These are phyloP conservation scores for Agrilus mali DNA, from an alignment of 2,888 invertebrate species.

Conservation along the genomic window DNA sequence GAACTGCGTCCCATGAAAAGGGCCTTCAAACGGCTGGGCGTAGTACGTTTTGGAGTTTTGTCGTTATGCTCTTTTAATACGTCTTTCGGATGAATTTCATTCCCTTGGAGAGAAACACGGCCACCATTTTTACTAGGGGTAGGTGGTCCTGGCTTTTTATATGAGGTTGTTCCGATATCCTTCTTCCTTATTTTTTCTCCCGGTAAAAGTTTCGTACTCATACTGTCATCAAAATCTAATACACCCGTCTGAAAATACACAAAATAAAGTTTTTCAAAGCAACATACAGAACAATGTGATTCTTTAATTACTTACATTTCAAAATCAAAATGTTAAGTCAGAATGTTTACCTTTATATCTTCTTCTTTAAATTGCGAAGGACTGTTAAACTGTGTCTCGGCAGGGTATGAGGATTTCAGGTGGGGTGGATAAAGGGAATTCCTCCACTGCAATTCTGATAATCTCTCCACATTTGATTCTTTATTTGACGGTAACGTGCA, in stretches of 20 bases:
- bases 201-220: slow-evolving; percentile 30
- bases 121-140: slow-evolving; percentile 73
- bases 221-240: slow-evolving; percentile 30
- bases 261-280: background rate
- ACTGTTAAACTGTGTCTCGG: slow-evolving; percentile 59
- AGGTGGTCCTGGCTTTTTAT: slow-evolving; percentile 76
- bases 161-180: slow-evolving; percentile 57
- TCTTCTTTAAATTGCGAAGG: slow-evolving; percentile 45
- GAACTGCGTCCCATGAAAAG: slow-evolving; percentile 41
- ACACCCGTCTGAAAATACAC: slow-evolving; percentile 23
- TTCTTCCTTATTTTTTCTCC: slow-evolving; percentile 38
- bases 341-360: slow-evolving; percentile 46
- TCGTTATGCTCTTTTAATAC: slow-evolving; percentile 41
- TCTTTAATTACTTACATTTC: background rate
- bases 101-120: slow-evolving; percentile 51
- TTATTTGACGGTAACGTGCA: slow-evolving; percentile 26
- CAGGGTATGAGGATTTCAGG: slow-evolving; percentile 72
- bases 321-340: background rate
- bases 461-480: slow-evolving; percentile 28
- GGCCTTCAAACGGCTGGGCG: slow-evolving; percentile 51
- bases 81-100: slow-evolving; percentile 44
- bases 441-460: slow-evolving; percentile 63
- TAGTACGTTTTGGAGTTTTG: slow-evolving; percentile 38
- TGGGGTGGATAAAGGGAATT: slow-evolving; percentile 79
- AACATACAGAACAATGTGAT: background rate